Conservation (phyloP, 2,888 invertebrate genomes). For the Melipona bicolor region DNA sequence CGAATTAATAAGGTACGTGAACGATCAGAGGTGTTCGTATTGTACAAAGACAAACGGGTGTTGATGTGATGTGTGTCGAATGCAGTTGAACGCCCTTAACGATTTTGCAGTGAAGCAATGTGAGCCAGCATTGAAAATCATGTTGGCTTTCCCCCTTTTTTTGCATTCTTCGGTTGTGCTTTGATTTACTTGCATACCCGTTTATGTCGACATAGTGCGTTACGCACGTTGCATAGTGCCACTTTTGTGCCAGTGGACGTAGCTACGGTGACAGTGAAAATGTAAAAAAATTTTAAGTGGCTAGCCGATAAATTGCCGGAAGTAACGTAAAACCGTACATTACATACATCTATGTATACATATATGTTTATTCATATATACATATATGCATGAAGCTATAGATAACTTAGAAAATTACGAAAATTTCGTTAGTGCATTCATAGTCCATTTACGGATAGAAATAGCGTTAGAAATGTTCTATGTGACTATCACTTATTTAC, state of each 20-base stretch:
- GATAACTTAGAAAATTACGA: constrained; percentile 73
- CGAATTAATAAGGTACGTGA: constrained; percentile 97
- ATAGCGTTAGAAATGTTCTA: constrained; percentile 31
- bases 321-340: constrained; percentile 82
- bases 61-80: constrained; percentile 73
- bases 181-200: constrained; percentile 51
- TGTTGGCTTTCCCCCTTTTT: constrained; percentile 72
- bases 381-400: constrained; percentile 70
- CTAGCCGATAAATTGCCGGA: constrained; percentile 82
- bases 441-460: constrained; percentile 41
- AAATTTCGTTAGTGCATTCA: constrained; percentile 64
- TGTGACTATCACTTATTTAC: constrained; percentile 21
- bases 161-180: constrained; percentile 60
- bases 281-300: constrained; percentile 72
- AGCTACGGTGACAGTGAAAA: constrained; percentile 75
- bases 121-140: constrained; percentile 87
- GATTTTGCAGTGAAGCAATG: constrained; percentile 88
- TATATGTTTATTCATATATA: constrained; percentile 32
- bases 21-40: constrained; percentile 73
- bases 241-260: constrained; percentile 66
- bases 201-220: constrained; percentile 43
- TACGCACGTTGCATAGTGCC: constrained; percentile 57
- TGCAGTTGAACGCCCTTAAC: constrained; percentile 85
- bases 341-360: constrained; percentile 61
- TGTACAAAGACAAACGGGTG: constrained; percentile 57